Conservation (phyloP, 2,113 vertebrate genomes). For the Cyanistes caeruleus region DNA sequence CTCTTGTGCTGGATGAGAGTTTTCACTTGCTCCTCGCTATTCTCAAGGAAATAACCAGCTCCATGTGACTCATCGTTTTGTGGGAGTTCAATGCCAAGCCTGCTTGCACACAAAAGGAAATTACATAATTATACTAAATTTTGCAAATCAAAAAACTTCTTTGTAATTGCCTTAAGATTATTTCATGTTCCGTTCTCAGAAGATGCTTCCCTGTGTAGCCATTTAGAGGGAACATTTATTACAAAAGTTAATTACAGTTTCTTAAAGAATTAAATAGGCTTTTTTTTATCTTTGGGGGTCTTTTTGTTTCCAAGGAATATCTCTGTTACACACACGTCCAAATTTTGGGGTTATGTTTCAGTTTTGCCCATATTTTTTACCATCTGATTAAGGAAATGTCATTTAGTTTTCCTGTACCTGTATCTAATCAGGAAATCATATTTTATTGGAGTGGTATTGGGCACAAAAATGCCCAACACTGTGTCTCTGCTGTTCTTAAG, state of each 20-base stretch:
- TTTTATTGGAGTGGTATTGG: not conserved
- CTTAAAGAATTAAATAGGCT: not conserved
- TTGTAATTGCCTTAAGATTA: constrained; percentile 56
- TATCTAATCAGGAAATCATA: not conserved
- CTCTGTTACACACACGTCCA: not conserved
- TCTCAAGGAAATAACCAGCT: constrained; percentile 53
- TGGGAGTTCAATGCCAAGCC: constrained; percentile 52
- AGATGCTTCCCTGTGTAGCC: constrained; percentile 15
- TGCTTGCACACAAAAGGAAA: constrained; percentile 63
- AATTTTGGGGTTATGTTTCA: not conserved
- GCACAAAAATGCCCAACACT: not conserved
- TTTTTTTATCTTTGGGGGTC: not conserved
- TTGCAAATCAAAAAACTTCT: constrained; percentile 40
- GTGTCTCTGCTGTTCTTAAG: not conserved
- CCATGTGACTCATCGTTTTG: constrained; percentile 46
- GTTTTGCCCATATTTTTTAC: not conserved
- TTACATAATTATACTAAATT: constrained; percentile 56
- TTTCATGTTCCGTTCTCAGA: constrained; percentile 41
- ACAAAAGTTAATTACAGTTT: constrained; percentile 48
- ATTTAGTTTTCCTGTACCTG: not conserved
- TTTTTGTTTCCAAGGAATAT: not conserved
- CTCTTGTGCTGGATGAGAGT: constrained; percentile 11
- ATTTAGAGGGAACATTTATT: constrained; percentile 48
- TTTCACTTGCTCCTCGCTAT: constrained; percentile 32
- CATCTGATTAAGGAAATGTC: not conserved